Evolutionary conservation across 2,888 invertebrate genomes (phyloP), one percentile per base, ranked within the genome.

Genomic region (Autographa pulchrina): DNA sequence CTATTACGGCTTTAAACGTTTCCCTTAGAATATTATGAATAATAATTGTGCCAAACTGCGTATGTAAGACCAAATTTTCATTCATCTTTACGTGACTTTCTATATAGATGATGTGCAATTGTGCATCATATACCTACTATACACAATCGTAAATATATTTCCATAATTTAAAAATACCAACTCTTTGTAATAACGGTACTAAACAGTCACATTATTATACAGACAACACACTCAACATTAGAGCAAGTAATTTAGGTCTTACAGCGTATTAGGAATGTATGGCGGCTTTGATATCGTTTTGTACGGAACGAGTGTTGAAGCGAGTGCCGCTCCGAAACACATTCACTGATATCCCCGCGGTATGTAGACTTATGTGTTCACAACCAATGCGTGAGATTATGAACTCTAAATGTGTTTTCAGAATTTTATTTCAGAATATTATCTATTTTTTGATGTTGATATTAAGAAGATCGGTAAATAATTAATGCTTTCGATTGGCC

Each of bases 181-280:
- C 35, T 3, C 8, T 3, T 35, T 35, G n/a, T 2, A 14, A n/a
- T 31, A 11, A 20, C 31, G 35, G 41, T 38, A 59, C 52, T 58
- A 25, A 43, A 59, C 59, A 16, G 7, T 52, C 18, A 31, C 16
- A 56, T 52, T 1, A 25, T n/a, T 62, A 77, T 62, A 38, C 52
- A 65, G 62, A 74, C 74, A 31, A 18, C 70, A 64, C 70, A 59
- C 54, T 38, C 58, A 41, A 32, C 62, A 76, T 80, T 67, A 77
- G 58, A 58, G 25, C 60, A 43, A 62, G 76, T 71, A 64, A 75
- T 75, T 54, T 75, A 67, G 65, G 70, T 70, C 35, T 76, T 80
- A 48, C 60, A 76, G 80, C 77, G 80, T 77, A 80, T 80, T 80
- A 72, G 59, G 65, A 76, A 76, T 77, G 77, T 77, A 80, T 52